These are phyloP conservation scores for Oryzias sinensis DNA, from an alignment of 2,797 vertebrate species.

Conservation along the genomic window DNA sequence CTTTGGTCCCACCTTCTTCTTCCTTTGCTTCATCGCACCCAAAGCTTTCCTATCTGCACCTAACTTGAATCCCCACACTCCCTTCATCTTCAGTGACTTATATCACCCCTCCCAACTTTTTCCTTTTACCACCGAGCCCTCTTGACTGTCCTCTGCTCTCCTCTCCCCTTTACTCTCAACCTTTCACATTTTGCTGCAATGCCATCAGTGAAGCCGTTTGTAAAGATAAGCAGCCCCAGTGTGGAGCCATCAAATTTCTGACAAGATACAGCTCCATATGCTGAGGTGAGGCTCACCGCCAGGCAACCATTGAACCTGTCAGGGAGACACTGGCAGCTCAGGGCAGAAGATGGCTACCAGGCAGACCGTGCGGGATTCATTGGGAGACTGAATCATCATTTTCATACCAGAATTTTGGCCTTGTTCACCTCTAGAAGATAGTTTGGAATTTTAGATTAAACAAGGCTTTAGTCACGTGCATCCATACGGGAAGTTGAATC, in stretches of 20 bases:
- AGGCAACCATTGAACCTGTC: slow-evolving; percentile 64
- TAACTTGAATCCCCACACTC: slow-evolving; percentile 21
- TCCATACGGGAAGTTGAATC: too few species aligned
- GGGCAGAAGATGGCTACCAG: slow-evolving; percentile 58
- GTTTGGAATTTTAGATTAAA: slow-evolving; percentile 58
- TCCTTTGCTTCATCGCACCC: slow-evolving; percentile 20
- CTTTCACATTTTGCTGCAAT: slow-evolving; percentile 49
- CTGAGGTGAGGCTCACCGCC: slow-evolving; percentile 59
- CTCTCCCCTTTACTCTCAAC: slow-evolving; percentile 16
- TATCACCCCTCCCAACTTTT: slow-evolving; percentile 1
- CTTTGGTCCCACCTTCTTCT: slow-evolving; percentile 28
- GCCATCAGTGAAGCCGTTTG: slow-evolving; percentile 45
- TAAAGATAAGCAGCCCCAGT: slow-evolving; percentile 64
- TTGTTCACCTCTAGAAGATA: slow-evolving; percentile 56
- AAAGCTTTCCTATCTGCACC: slow-evolving; percentile 20
- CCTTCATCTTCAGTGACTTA: slow-evolving; percentile 26
- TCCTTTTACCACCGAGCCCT: slow-evolving; percentile 20
- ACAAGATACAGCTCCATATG: slow-evolving; percentile 61
- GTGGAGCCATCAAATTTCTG: slow-evolving; percentile 66
- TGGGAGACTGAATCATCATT: slow-evolving; percentile 62
- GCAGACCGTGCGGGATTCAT: slow-evolving; percentile 30
- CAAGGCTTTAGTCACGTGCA: slow-evolving; percentile 18
- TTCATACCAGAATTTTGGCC: slow-evolving; percentile 63
- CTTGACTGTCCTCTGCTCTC: slow-evolving; percentile 13
- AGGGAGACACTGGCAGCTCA: slow-evolving; percentile 53